These are phyloP conservation scores for Hiodon alosoides DNA, from an alignment of 2,113 vertebrate genomes.

Conservation along the genomic window DNA sequence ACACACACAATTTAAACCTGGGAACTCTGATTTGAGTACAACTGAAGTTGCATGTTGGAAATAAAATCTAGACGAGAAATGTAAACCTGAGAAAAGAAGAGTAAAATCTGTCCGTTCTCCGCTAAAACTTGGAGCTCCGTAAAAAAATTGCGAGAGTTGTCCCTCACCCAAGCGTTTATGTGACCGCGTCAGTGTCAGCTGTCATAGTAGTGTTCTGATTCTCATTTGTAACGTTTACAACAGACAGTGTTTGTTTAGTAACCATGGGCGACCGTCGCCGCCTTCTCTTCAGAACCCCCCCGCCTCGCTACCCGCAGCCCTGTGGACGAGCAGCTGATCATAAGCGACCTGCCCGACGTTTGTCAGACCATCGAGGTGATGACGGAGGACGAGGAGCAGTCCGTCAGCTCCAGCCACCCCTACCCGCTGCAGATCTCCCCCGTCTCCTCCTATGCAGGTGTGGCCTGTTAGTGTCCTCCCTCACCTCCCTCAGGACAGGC, in stretches of 20 bases:
- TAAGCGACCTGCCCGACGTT: conserved; percentile 84
- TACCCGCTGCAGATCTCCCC: conserved; percentile 96
- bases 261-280: neutral
- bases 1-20: too few species aligned
- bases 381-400: conserved; percentile 92
- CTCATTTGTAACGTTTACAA: too few species aligned
- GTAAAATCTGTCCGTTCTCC: too few species aligned
- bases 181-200: too few species aligned
- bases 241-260: neutral
- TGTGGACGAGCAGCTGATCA: conserved; percentile 77
- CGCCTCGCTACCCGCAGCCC: conserved; percentile 34
- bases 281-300: conserved; percentile 21
- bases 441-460: conserved; percentile 86
- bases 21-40: too few species aligned
- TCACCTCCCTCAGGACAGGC: neutral
- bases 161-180: too few species aligned
- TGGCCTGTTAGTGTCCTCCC: neutral
- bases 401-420: conserved; percentile 80
- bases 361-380: conserved; percentile 96
- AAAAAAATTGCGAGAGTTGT: too few species aligned
- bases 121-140: too few species aligned
- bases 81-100: too few species aligned
- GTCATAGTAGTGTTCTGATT: too few species aligned
- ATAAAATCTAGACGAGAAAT: too few species aligned
- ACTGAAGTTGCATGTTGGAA: too few species aligned